phyloP scores from a whole-genome alignment of 2,888 invertebrate species.

The Drosophila ustulata region DNA sequence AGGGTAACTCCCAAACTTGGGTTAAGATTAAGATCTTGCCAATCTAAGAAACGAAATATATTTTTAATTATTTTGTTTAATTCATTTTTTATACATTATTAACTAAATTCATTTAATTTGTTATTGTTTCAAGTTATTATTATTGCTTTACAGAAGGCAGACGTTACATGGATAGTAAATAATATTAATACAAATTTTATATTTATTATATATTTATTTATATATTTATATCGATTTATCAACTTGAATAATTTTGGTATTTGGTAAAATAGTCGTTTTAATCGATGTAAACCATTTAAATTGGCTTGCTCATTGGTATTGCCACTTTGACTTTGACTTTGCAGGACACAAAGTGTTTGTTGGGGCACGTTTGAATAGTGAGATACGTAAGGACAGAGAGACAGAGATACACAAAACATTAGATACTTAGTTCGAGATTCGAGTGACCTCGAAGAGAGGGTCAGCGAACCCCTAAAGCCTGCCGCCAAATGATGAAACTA shows the following conservation, averaged over 20 bases:
- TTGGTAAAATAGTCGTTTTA: background rate
- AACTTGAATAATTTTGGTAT: background rate
- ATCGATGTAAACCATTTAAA: background rate
- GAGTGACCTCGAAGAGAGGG: constrained; percentile 10
- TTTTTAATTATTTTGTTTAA: too few species aligned
- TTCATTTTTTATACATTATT: too few species aligned
- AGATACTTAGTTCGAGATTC: constrained; percentile 6
- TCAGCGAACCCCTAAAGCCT: background rate
- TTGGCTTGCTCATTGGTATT: background rate
- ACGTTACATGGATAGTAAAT: too few species aligned
- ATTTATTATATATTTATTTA: too few species aligned
- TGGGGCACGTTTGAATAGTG: background rate
- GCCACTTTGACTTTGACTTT: constrained; percentile 6
- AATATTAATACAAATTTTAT: too few species aligned
- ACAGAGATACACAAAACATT: background rate
- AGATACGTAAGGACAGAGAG: background rate
- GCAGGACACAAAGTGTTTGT: background rate
- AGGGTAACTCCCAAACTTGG: background rate
- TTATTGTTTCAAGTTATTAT: too few species aligned
- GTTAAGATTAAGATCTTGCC: background rate
- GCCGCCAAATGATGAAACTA: constrained; percentile 46
- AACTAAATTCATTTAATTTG: too few species aligned
- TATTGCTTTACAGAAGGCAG: too few species aligned
- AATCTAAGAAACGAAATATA: background rate
- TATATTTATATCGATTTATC: background rate